Base-by-base conservation (phyloP, 2,888 invertebrate genomes). In the Epistrophe grossulariae region DNA sequence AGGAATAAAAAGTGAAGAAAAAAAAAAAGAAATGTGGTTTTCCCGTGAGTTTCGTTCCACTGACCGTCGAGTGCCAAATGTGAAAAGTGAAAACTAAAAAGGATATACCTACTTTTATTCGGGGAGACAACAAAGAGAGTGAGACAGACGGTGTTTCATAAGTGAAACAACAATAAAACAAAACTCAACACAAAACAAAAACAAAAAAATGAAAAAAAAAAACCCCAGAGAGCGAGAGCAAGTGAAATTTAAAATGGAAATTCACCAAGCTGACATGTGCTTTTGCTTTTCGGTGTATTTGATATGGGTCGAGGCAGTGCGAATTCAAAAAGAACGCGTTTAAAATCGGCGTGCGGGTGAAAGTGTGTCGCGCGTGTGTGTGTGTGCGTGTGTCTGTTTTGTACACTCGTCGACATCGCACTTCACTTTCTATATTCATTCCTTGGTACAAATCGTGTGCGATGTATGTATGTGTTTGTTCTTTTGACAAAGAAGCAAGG, bases 71-170 rank as follows among this genome's bases (percentile, higher is more conserved):
- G 24, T 24, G 59, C 28, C 38, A 83, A 74, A 76, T 31, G 87
- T 72, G 79, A 87, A 87, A 83, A 83, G 83, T 83, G 83, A 87
- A 83, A 87, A 79, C 52, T 52, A 45, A 38, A 38, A 55, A 79
- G 68, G 28, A 57, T 17, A 43, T n/a, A 35, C 35, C 35, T 35
- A 55, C 24, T 24, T 24, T 24, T 50, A 73, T 57, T 28, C 17
- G 48, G 15, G 19, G 13, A 64, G 64, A 55, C 15, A 79, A 31
- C 19, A 64, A 50, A 64, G 62, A 68, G 74, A 71, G 38, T 74
- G 48, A 64, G 70, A 77, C 38, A 79, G 55, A 70, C 35, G 38
- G 43, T 50, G 19, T 45, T 7, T 43, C 9, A 11, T 9, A 5
- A 73, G 35, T 48, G n/a, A 48, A 31, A 66, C n/a, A 38, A 60